phyloP scores from a whole-genome alignment of 2,113 vertebrate genomes.

The Emydocephalus ijimae region DNA sequence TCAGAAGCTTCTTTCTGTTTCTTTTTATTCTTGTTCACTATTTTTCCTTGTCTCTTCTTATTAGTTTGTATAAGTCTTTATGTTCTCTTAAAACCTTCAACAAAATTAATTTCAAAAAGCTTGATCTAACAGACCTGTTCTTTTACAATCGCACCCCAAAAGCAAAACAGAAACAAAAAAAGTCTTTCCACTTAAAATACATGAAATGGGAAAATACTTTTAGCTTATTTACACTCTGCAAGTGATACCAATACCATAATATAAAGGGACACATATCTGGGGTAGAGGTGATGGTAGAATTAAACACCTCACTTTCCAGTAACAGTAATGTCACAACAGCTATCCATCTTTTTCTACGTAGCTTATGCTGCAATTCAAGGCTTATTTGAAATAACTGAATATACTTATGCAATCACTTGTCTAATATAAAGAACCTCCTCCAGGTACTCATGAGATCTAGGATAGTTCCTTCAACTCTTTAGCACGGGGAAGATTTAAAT shows the following conservation, averaged over 20 bases:
- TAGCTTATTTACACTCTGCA: not conserved
- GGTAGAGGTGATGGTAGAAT: not conserved
- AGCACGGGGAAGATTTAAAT: not conserved
- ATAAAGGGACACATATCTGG: not conserved
- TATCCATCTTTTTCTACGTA: not conserved
- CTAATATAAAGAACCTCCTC: not conserved
- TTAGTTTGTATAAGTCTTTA: not conserved
- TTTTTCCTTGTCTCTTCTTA: not conserved
- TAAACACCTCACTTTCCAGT: not conserved
- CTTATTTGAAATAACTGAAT: constrained; percentile 6
- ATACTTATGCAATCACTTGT: not conserved
- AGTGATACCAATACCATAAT: not conserved
- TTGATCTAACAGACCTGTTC: not conserved
- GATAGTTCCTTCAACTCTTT: not conserved
- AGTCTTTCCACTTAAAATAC: not conserved
- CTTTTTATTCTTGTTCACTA: not conserved
- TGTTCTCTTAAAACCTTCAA: not conserved
- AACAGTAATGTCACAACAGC: not conserved
- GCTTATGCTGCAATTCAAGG: not conserved
- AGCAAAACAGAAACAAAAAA: not conserved
- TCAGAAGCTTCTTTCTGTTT: not conserved
- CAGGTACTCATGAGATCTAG: not conserved
- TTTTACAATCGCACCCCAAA: not conserved
- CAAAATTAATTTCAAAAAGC: not conserved
- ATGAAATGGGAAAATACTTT: not conserved